phyloP scores from a whole-genome alignment of 2,797 vertebrate species.

The Tapirus indicus region DNA sequence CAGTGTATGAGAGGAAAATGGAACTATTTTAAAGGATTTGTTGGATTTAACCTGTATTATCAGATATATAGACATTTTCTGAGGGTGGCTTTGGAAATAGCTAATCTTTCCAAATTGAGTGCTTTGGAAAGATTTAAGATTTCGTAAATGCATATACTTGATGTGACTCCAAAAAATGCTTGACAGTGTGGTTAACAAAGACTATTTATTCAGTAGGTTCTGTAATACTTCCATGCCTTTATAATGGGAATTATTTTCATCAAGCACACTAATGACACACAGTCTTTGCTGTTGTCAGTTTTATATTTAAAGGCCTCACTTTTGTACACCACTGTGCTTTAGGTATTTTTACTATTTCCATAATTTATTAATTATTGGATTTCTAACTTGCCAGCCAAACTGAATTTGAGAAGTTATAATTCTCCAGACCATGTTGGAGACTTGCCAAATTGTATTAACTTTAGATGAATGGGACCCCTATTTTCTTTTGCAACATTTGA shows the following conservation, averaged over 20 bases:
- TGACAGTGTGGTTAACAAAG: background rate
- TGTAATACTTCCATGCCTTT: conserved; percentile 10
- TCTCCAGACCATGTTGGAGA: background rate
- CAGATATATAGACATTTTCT: conserved; percentile 23
- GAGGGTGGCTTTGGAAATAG: background rate
- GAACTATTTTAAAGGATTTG: conserved; percentile 50
- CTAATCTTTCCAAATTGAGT: conserved; percentile 51
- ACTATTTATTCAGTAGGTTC: background rate
- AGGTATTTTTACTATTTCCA: background rate
- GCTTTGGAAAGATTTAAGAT: conserved; percentile 24
- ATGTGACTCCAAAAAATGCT: background rate
- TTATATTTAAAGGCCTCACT: conserved; percentile 38
- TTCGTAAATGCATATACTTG: background rate
- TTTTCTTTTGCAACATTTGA: conserved; percentile 64
- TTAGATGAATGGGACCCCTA: background rate
- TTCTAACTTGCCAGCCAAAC: conserved; percentile 11
- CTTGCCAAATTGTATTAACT: conserved; percentile 21
- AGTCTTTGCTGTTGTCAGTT: background rate
- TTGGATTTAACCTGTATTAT: conserved; percentile 1
- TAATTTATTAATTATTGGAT: conserved; percentile 42
- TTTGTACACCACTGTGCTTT: background rate
- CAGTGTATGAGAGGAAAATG: conserved; percentile 8
- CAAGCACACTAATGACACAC: background rate
- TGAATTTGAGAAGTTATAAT: conserved; percentile 8
- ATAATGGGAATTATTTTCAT: conserved; percentile 11